Base-by-base conservation (phyloP, 2,888 invertebrate genomes). In the Caenorhabditis zanzibari region DNA sequence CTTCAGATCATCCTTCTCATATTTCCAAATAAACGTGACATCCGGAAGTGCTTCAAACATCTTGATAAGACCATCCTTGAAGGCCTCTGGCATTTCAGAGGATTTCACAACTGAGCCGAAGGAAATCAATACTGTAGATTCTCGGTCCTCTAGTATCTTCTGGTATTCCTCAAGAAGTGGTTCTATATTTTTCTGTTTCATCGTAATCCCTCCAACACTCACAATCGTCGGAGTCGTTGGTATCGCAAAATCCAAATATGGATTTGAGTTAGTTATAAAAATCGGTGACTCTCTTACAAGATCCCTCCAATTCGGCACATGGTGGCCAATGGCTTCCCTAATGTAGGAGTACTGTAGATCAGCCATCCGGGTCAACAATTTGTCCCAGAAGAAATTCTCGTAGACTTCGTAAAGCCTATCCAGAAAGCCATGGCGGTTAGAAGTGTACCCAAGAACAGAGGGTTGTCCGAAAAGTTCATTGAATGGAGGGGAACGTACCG, bases 71-170 rank as follows among this genome's bases (percentile, higher is more conserved):
- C 64, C 74, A 6, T 12, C 6, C 64, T 75, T 82, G 59, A 58
- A 82, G 1, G 19, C 12, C 0, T 66, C 66, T 19, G 82, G 82
- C 82, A 82, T 82, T n/a, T 82, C 64, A 16, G 19, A 59, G 0
- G 82, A 82, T 52, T 61, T 12, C n/a, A 77, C 35, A 7, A 82
- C 72, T 24, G 82, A 71, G 22, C 82, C 82, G 49, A 82, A 82
- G 6, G 82, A 82, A 5, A 82, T 77, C 44, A 82, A 26, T 2
- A 82, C 72, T 10, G 82, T 76, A 0, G 66, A 47, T 19, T 49
- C 28, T 28, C 76, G 22, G 16, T 63, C 63, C 7, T 52, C 28
- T 14, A 82, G 38, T 16, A 82, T 82, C 2, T 32, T 38, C 16
- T 75, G 64, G n/a, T 76, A 82, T 14, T 82, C 82, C n/a, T 77